phyloP scores from a whole-genome alignment of 2,113 vertebrate species.

The Vombatus ursinus region DNA sequence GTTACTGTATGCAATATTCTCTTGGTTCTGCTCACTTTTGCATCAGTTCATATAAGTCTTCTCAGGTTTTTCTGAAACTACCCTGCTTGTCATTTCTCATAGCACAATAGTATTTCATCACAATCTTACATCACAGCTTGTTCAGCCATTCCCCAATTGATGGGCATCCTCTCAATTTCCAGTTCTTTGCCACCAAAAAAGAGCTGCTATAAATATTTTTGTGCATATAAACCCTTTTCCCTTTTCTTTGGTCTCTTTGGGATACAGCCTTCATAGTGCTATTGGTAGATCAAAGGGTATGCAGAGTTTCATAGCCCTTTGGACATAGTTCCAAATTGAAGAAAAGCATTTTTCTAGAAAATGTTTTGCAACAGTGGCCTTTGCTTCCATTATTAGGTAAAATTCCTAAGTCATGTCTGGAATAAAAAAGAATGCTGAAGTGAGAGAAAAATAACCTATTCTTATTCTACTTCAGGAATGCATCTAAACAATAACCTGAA shows the following conservation, averaged over 20 bases:
- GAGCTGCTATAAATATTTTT: background rate
- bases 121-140: background rate
- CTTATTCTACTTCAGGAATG: constrained; percentile 84
- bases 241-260: background rate
- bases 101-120: background rate
- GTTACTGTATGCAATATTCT: background rate
- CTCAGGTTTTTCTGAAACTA: background rate
- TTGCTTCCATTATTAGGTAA: background rate
- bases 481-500: constrained; percentile 97
- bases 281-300: background rate
- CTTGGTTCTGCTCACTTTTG: background rate
- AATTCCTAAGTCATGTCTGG: constrained; percentile 38
- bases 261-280: background rate
- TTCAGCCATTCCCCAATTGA: background rate
- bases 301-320: background rate
- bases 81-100: background rate
- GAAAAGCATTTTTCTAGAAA: background rate
- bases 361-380: background rate
- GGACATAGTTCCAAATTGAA: background rate
- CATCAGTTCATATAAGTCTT: background rate
- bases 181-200: background rate
- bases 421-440: constrained; percentile 43
- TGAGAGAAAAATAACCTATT: constrained; percentile 2
- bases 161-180: background rate
- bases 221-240: background rate